Base-by-base conservation (phyloP, 2,113 vertebrate species). In the Vombatus ursinus region DNA sequence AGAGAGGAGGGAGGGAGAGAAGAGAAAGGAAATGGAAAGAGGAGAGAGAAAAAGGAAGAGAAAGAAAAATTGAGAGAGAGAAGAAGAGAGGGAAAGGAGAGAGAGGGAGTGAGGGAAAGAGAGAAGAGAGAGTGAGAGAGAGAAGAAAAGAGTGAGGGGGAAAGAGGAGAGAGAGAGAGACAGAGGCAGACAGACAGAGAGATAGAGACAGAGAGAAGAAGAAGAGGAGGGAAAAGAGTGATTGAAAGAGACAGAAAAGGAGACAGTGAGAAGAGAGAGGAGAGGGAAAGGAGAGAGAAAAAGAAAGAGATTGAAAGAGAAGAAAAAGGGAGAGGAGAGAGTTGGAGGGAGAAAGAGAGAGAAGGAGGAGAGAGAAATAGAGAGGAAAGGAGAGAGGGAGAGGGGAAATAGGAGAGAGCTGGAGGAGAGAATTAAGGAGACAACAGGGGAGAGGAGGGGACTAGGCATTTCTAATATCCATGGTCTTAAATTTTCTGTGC, bases 171-270 rank as follows among this genome's bases (percentile, higher is more conserved):
- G 52, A 25, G 6, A 7, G 52, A 53, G 52, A 24, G 52, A 51
- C 9, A 52, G 12, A 3, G 24, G 52, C n/a, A 24, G 52, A 52
- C 12, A 52, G 12, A 52, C 3, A 52, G 16, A 52, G 52, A 52
- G 16, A 52, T 3, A 22, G 52, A 52, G 53, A 8, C 22, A 54
- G 53, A 25, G 37, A 84, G 37, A 3, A 22, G 37, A 8, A 37
- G 12, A 0, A 77, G 5, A 25, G 8, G 24, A 22, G 1, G 0
- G 11, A 37, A 31, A 14, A 9, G 1, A 61, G 37, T 7, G 16
- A 37, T 7, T 14, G 31, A n/a, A 5, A 44, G 14, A 2, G 68
- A n/a, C 3, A 44, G 19, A 22, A n/a, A 12, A 77, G 68, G 68
- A 37, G 28, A n/a, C n/a, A 37, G 31, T 22, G 16, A 44, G 19